Percentiles rank a stretch among this genome's conserved stretches.
These are phyloP conservation scores for Lithobates sylvaticus DNA, from an alignment of 2,797 vertebrate genomes.

Conservation along the genomic window DNA sequence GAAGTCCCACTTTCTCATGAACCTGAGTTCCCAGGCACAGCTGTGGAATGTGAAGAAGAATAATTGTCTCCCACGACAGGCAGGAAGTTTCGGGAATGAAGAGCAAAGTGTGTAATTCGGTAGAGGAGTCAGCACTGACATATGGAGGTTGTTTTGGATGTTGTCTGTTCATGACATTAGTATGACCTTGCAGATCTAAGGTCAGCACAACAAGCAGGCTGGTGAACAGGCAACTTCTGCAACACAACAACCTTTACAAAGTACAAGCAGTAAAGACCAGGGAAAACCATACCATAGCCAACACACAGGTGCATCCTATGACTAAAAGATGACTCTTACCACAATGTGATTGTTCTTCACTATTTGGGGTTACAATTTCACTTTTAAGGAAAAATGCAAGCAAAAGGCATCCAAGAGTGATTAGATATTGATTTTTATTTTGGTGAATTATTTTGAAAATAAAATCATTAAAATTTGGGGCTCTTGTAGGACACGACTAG, in stretches of 20 bases:
- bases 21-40: constrained; percentile 25
- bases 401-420: no score
- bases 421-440: no score
- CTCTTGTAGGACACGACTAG: no score
- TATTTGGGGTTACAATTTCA: no score
- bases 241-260: constrained; percentile 7
- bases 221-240: background rate
- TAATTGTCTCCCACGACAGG: constrained; percentile 4
- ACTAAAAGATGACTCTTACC: background rate
- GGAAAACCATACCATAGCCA: background rate
- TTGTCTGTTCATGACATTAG: constrained; percentile 17
- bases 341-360: no score
- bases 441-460: no score
- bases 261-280: background rate
- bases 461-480: no score
- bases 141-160: background rate
- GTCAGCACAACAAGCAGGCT: constrained; percentile 23
- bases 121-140: constrained; percentile 16
- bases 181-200: constrained; percentile 24
- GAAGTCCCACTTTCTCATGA: constrained; percentile 20
- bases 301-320: constrained; percentile 30
- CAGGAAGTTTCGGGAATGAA: constrained; percentile 3
- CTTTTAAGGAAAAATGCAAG: no score
- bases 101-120: background rate
- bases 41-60: constrained; percentile 38